A percentile compares a stretch with the other conserved stretches of the same genome.
These are phyloP conservation scores for Caenorhabditis sp. DNA, from an alignment of 2,888 invertebrate species.

Conservation along the genomic window DNA sequence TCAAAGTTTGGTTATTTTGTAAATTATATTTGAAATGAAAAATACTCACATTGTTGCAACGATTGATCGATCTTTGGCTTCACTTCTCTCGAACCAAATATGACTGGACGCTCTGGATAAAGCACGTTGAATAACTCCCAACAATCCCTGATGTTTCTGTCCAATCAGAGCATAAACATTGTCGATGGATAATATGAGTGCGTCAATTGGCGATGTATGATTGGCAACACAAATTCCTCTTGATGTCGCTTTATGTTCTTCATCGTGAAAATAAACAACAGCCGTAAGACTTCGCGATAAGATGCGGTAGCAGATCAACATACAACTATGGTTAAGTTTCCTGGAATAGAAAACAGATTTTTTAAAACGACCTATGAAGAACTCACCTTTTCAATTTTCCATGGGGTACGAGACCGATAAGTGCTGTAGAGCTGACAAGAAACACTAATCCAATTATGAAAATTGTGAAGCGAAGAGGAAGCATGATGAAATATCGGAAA, in stretches of 20 bases:
- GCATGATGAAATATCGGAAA: slow-evolving; percentile 86
- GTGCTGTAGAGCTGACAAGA: slow-evolving; percentile 77
- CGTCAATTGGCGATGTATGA: slow-evolving; percentile 92
- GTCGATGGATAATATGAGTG: slow-evolving; percentile 84
- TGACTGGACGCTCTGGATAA: slow-evolving; percentile 91
- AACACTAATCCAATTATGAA: slow-evolving; percentile 74
- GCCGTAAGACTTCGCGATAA: slow-evolving; percentile 82
- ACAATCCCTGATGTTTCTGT: slow-evolving; percentile 90
- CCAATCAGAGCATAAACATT: slow-evolving; percentile 93
- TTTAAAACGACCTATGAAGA: no score
- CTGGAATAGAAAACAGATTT: slow-evolving; percentile 28
- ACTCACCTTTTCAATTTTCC: slow-evolving; percentile 69
- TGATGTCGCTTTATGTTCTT: slow-evolving; percentile 44
- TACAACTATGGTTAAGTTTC: slow-evolving; percentile 75
- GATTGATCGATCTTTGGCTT: slow-evolving; percentile 88
- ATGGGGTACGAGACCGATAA: slow-evolving; percentile 79
- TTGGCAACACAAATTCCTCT: slow-evolving; percentile 89
- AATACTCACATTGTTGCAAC: slow-evolving; percentile 82
- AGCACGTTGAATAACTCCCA: slow-evolving; percentile 83
- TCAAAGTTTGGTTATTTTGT: no score
- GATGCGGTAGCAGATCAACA: slow-evolving; percentile 82
- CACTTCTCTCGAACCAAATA: slow-evolving; percentile 97
- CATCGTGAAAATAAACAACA: slow-evolving; percentile 74
- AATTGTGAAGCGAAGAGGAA: slow-evolving; percentile 78
- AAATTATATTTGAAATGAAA: background rate